Base-by-base conservation (phyloP, 2,888 invertebrate species). In the Dugesia japonica region DNA sequence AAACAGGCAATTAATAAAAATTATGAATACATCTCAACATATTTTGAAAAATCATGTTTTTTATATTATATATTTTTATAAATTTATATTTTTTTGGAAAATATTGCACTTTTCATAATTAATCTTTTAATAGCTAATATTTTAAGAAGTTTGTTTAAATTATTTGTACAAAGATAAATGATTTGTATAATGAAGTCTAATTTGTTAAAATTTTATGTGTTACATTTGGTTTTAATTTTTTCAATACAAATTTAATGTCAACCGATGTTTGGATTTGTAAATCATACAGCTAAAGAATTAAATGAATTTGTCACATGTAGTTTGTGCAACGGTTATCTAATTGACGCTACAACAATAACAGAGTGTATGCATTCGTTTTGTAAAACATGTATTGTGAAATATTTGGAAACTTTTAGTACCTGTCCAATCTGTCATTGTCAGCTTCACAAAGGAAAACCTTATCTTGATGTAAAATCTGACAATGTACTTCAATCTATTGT, bases 341-440 rank as follows among this genome's bases (percentile, higher is more conserved):
- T 94, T 81, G 93, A 94, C 86, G 94, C 94, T 78, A 94, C 93
- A 77, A 93, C 94, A 77, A 92, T 94, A 82, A 91, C 91, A 78
- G 94, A 94, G 86, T 95, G 94, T 86, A 89, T 94, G 81, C 94
- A 95, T 87, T 93, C 94, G 38, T 94, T 94, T 87, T 94, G 94
- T 85, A 89, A 92, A 82, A 92, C 92, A 84, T 94, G 94, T 86
- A 92, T 94, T 81, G 90, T 94, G 80, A 90, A 90, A 83, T 92
- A 94, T 86, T 88, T 94, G 80, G 89, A 90, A 75, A 90, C 91
- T 83, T 56, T 23, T n/a, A 89, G 88, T 82, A 91, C 90, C 82
- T 94, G 94, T 85, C 94, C 94, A 13, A 90, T 91, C 75, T 94
- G 94, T 86, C 92, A 93, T 86, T 90, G 92, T 86, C 90, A 91